Evolutionary conservation across 37 sponge, comb jelly and placozoan genomes (phyloP).

Genomic region (Corticium candelabrum): DNA sequence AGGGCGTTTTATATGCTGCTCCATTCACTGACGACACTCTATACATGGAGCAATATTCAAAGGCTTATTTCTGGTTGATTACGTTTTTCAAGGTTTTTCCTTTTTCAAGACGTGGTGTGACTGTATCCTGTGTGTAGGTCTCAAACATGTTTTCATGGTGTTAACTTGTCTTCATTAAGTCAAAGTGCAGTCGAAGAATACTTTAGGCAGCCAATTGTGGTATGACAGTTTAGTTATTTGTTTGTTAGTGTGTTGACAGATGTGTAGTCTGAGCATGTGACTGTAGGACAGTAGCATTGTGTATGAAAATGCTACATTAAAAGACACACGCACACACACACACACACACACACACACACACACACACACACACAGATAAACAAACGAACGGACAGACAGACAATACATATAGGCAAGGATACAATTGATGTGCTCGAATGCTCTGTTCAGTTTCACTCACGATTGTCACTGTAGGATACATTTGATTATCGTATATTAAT

Average conservation of each 20-base stretch:
- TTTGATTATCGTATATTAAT: constrained; percentile 83
- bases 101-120: constrained; percentile 2
- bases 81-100: too few species aligned
- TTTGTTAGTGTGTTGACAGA: neutral
- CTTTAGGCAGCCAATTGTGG: constrained; percentile 90
- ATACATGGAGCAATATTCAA: constrained; percentile 68
- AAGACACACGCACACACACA: too few species aligned
- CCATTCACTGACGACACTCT: constrained; percentile 94
- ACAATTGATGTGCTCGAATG: neutral
- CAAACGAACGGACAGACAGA: neutral
- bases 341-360: too few species aligned
- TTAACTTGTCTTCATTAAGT: constrained; percentile 65
- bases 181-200: constrained; percentile 70
- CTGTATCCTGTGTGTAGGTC: constrained; percentile 23
- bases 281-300: too few species aligned
- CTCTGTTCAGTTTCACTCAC: neutral
- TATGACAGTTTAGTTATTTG: constrained; percentile 14
- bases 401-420: neutral
- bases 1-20: constrained; percentile 76
- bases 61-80: constrained; percentile 77
- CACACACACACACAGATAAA: neutral
- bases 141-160: constrained; percentile 83
- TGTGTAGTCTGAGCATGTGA: too few species aligned
- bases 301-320: too few species aligned
- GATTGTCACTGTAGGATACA: constrained; percentile 24